Evolutionary conservation across 2,113 vertebrate genomes (phyloP), one percentile per base, ranked within the genome.

Genomic region (Oryzias woworae): DNA sequence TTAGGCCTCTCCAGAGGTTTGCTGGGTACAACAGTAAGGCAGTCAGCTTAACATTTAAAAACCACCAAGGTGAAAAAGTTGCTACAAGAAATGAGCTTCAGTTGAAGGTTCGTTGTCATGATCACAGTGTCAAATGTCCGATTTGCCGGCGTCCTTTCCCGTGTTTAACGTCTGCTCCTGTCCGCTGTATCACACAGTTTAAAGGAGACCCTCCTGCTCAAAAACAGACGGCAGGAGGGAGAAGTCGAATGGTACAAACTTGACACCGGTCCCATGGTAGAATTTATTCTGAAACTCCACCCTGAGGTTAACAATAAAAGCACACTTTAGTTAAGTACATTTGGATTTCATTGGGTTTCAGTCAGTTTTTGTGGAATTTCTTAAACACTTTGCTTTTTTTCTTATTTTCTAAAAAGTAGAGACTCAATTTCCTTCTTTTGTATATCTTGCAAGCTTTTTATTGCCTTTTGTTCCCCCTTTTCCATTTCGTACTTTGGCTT

Each of bases 261-360:
- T 98, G 87, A 96, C 91, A 57, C 97, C 97, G 28, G 90, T 91
- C 28, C 97, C 97, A 0, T 92, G 85, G 70, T 99, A 99, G 91
- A 99, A 98, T 69, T 98, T 99, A 90, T 95, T 98, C 91, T 99
- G 97, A 89, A 99, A 99, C 90, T 99, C 97, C 86, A 99, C 97
- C 97, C 97, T 99, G 82, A 81, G 81, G 66, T 43, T 22, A 81
- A 47, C 66, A 0, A 17, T 36, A 14, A 52, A 49, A 31, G 7
- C 1, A 26, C 47, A 4, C 1, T 12, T 36, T 36, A 36, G 36
- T 36, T 10, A n/a, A 17, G 6, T 15, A 13, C 2, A 59, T 17
- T 36, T 36, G 36, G 8, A 12, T 36, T 36, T 2, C 36, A 36
- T 12, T 36, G 10, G 36, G 36, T 36, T 36, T 12, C 12, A 36